These are phyloP conservation scores for Gymnoscelis rufifasciata DNA, from an alignment of 2,888 invertebrate genomes.

Conservation along the genomic window DNA sequence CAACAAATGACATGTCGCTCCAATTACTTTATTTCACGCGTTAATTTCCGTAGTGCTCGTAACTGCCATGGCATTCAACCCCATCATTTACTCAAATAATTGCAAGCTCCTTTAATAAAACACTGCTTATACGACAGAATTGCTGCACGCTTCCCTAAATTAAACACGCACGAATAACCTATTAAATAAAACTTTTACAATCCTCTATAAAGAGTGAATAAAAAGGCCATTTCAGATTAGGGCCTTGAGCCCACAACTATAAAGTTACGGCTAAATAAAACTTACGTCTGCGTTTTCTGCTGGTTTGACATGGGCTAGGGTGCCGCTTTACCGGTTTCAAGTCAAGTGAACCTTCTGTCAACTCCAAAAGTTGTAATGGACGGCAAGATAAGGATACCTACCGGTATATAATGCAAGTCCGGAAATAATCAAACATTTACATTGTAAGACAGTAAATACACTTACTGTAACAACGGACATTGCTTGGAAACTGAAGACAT, in stretches of 20 bases:
- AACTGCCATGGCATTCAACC: neutral
- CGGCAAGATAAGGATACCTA: too few species aligned
- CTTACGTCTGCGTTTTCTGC: neutral
- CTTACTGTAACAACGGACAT: too few species aligned
- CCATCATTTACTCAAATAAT: neutral
- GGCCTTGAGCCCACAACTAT: constrained; percentile 21
- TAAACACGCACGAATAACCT: constrained; percentile 28
- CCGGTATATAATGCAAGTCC: too few species aligned
- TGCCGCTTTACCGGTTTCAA: neutral
- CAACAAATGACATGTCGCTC: too few species aligned
- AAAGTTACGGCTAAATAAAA: constrained; percentile 17
- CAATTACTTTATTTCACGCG: neutral
- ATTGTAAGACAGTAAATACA: too few species aligned
- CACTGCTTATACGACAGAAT: constrained; percentile 6
- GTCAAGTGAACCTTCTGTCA: neutral
- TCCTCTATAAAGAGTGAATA: constrained; percentile 26
- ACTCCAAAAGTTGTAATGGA: constrained; percentile 30
- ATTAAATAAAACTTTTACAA: constrained; percentile 32
- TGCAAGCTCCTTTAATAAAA: neutral
- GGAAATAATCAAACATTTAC: too few species aligned
- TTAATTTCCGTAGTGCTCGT: neutral
- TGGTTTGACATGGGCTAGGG: neutral
- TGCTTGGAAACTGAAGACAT: too few species aligned
- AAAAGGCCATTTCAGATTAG: constrained; percentile 20
- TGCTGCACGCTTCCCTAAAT: constrained; percentile 20